Percentiles rank a stretch among this genome's conserved stretches.
phyloP scores from a whole-genome alignment of 2,888 invertebrate species.

The Ametastegia equiseti region DNA sequence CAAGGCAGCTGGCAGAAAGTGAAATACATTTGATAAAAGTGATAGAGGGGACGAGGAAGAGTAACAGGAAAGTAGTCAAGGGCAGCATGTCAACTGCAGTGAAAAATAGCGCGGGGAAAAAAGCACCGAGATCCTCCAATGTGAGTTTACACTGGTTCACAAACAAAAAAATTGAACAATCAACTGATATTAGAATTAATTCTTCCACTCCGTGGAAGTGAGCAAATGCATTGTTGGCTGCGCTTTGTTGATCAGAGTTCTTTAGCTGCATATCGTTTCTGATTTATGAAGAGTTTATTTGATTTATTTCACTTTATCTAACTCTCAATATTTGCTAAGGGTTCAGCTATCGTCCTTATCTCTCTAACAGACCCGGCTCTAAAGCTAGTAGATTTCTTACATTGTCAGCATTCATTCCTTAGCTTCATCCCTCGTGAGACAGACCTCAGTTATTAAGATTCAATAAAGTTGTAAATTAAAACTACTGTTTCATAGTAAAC shows the following conservation, averaged over 20 bases:
- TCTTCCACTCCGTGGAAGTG: not conserved
- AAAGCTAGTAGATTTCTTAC: not conserved
- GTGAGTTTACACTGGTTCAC: constrained; percentile 57
- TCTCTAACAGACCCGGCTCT: not conserved
- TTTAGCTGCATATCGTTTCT: not conserved
- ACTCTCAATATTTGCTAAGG: not conserved
- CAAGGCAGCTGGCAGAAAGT: constrained; percentile 68
- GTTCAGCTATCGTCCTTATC: not conserved
- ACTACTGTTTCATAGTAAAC: too few relatives aligned
- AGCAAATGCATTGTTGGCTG: not conserved
- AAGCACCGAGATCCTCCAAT: constrained; percentile 62
- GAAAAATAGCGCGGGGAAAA: constrained; percentile 58
- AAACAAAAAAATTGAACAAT: not conserved
- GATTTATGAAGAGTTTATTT: not conserved
- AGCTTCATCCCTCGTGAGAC: not conserved
- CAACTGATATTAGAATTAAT: not conserved
- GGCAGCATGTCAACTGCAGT: constrained; percentile 59
- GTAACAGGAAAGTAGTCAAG: constrained; percentile 45
- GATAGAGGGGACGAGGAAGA: constrained; percentile 64
- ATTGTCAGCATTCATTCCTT: not conserved
- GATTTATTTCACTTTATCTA: not conserved
- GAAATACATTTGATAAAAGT: constrained; percentile 68
- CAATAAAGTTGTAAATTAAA: not conserved
- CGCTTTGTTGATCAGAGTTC: not conserved
- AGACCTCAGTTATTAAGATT: not conserved